Conservation (phyloP, 37 sponge, comb jelly and placozoan species). For the Chondrosia reniformis region DNA sequence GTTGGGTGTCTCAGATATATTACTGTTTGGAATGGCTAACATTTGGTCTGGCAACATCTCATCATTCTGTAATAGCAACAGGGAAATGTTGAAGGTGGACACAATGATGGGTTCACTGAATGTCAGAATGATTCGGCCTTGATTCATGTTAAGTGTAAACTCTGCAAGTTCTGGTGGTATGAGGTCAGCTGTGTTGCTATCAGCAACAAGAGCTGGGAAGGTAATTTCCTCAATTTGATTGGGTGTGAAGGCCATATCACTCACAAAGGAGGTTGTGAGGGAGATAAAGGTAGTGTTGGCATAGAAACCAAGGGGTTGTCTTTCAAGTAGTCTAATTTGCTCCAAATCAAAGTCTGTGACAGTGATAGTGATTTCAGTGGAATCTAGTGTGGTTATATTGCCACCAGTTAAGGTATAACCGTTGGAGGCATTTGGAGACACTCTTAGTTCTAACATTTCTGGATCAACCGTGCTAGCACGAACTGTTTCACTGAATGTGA, state of each 20-base stretch:
- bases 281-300: conserved; percentile 49
- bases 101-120: conserved; percentile 68
- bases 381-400: conserved; percentile 52
- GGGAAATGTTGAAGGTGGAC: conserved; percentile 37
- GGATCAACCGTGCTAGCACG: conserved; percentile 39
- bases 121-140: conserved; percentile 45
- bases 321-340: conserved; percentile 34
- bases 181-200: conserved; percentile 64
- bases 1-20: conserved; percentile 15
- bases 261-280: conserved; percentile 34
- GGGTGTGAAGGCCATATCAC: conserved; percentile 79
- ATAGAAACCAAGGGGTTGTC: conserved; percentile 72
- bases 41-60: conserved; percentile 9
- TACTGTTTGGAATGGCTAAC: conserved; percentile 41
- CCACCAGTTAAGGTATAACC: conserved; percentile 45
- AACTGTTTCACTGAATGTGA: conserved; percentile 90
- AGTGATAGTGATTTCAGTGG: conserved; percentile 72
- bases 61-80: conserved; percentile 61
- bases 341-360: conserved; percentile 58
- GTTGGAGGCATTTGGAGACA: not conserved
- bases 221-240: conserved; percentile 37
- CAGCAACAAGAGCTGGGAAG: conserved; percentile 25
- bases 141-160: conserved; percentile 62
- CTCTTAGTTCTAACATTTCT: conserved; percentile 46
- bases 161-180: conserved; percentile 61